Percentiles rank a stretch among this genome's conserved stretches.
Evolutionary conservation across 2,888 invertebrate species (phyloP).

Genomic region (Spodoptera exigua): DNA sequence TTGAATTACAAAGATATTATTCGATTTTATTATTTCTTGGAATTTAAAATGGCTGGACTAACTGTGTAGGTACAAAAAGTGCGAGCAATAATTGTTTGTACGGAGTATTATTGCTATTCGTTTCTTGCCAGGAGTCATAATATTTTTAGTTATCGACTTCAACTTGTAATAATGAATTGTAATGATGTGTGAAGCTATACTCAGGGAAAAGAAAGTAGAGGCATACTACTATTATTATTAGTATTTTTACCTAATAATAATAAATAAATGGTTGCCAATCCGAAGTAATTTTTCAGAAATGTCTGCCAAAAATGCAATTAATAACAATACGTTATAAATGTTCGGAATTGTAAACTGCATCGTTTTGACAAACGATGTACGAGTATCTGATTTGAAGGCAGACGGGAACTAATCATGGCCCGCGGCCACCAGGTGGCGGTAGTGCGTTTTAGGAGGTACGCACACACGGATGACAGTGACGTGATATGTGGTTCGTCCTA

Average conservation of each 20-base stretch:
- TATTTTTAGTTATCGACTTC: too few species aligned
- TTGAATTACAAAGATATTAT: constrained; percentile 8
- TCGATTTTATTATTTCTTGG: constrained; percentile 14
- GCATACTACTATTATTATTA: too few species aligned
- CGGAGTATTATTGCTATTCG: too few species aligned
- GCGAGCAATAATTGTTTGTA: too few species aligned
- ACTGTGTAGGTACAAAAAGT: background rate
- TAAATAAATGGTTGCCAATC: background rate
- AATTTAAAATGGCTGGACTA: constrained; percentile 18
- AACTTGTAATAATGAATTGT: too few species aligned
- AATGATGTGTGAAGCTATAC: too few species aligned
- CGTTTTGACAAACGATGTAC: constrained; percentile 41
- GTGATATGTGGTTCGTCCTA: background rate
- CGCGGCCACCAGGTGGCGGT: constrained; percentile 46
- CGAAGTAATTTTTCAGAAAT: background rate
- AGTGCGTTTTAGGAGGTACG: constrained; percentile 24
- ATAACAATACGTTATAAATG: constrained; percentile 14
- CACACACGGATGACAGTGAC: constrained; percentile 29
- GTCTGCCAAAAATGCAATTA: constrained; percentile 14
- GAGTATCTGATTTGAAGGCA: constrained; percentile 46
- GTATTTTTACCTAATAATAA: too few species aligned
- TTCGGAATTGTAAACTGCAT: constrained; percentile 22
- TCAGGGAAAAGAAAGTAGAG: too few species aligned
- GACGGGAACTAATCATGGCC: constrained; percentile 48
- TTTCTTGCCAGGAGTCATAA: too few species aligned